phyloP scores from a whole-genome alignment of 2,888 invertebrate species.

The Tigriopus californicus region DNA sequence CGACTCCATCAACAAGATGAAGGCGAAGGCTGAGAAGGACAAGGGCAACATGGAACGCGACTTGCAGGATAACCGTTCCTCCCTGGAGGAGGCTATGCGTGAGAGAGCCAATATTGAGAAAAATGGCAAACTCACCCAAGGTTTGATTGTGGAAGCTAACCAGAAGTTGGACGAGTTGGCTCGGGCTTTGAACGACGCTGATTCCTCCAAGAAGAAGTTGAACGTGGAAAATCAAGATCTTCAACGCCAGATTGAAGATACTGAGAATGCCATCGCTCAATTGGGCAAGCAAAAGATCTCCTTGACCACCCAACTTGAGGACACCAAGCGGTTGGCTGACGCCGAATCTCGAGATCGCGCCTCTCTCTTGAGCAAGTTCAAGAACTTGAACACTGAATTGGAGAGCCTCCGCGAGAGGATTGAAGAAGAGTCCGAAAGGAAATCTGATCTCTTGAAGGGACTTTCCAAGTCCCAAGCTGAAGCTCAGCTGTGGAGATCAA shows the following conservation, averaged over 20 bases:
- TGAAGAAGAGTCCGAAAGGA: conserved; percentile 97
- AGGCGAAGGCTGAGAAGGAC: conserved; percentile 92
- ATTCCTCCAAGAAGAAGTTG: conserved; percentile 90
- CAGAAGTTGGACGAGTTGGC: conserved; percentile 91
- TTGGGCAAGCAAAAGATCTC: conserved; percentile 93
- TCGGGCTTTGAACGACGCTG: conserved; percentile 91
- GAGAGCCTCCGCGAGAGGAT: conserved; percentile 80
- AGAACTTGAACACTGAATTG: conserved; percentile 36
- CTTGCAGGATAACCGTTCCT: conserved; percentile 78
- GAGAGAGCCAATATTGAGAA: conserved; percentile 41
- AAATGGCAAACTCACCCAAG: conserved; percentile 90
- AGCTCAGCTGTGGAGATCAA: conserved; percentile 90
- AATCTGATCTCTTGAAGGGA: conserved; percentile 95
- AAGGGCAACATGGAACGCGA: conserved; percentile 71
- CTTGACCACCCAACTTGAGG: conserved; percentile 45
- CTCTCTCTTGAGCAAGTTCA: conserved; percentile 29
- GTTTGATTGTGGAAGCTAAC: conserved; percentile 85
- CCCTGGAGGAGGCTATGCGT: conserved; percentile 78
- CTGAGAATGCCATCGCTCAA: conserved; percentile 90
- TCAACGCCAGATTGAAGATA: conserved; percentile 53
- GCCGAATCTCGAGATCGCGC: conserved; percentile 44
- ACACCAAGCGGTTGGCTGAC: conserved; percentile 69
- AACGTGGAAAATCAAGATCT: conserved; percentile 94
- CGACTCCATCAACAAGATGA: conserved; percentile 98
- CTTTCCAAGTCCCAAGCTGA: conserved; percentile 97